Conservation (phyloP, 2,888 invertebrate species). For the Endomychus coccineus region DNA sequence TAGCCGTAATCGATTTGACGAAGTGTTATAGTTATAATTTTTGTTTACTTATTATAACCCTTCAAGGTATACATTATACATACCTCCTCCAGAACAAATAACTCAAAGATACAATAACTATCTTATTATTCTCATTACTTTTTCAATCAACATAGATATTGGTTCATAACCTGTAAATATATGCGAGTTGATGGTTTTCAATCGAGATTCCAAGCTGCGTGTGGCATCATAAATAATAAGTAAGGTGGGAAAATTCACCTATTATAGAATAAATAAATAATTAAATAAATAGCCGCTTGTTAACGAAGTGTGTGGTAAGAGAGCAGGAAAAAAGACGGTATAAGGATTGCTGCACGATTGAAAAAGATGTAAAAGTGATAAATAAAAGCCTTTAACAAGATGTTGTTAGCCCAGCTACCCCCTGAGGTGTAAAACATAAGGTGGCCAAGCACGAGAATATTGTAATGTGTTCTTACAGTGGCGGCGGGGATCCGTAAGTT, state of each 20-base stretch:
- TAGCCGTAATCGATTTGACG: no score
- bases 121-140: conserved; percentile 25
- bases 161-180: conserved; percentile 39
- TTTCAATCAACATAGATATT: conserved; percentile 44
- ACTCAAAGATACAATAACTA: no score
- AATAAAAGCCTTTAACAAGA: conserved; percentile 45
- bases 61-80: no score
- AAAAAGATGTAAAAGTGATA: conserved; percentile 36
- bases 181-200: conserved; percentile 39
- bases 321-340: conserved; percentile 15
- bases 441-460: no score
- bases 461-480: no score
- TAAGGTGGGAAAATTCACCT: conserved; percentile 46
- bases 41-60: no score
- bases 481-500: no score
- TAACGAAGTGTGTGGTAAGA: conserved; percentile 43
- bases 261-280: conserved; percentile 48
- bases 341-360: conserved; percentile 13
- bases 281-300: conserved; percentile 47
- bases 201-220: conserved; percentile 41
- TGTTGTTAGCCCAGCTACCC: conserved; percentile 44
- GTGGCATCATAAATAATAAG: conserved; percentile 45
- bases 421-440: conserved; percentile 44
- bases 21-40: no score
- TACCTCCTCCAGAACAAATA: no score